Evolutionary conservation across 2,113 vertebrate genomes (phyloP).

Genomic region (Sitta europaea): DNA sequence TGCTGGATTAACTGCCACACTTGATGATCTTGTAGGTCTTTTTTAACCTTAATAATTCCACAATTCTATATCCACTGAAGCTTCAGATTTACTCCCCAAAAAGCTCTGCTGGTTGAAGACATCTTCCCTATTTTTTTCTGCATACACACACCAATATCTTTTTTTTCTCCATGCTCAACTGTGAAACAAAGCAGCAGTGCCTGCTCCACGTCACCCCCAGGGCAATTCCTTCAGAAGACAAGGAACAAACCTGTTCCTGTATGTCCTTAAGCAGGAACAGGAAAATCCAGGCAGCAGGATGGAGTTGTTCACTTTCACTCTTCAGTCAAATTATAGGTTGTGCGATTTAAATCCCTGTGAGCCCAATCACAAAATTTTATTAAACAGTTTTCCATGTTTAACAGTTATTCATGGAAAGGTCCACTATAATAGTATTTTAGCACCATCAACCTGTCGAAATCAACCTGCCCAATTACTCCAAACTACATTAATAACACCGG

Average conservation of each 20-base stretch:
- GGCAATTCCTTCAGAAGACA: not conserved
- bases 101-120: not conserved
- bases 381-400: slow-evolving; percentile 65
- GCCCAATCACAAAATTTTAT: slow-evolving; percentile 71
- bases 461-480: slow-evolving; percentile 80
- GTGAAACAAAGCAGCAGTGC: not conserved
- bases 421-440: slow-evolving; percentile 78
- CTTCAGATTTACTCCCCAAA: not conserved
- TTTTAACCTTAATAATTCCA: not conserved
- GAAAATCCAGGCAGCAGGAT: not conserved
- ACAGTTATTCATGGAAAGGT: slow-evolving; percentile 67
- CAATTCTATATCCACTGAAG: not conserved
- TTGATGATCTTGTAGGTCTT: not conserved
- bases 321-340: not conserved
- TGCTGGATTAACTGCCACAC: not conserved
- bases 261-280: not conserved
- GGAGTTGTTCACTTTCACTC: not conserved
- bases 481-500: slow-evolving; percentile 75
- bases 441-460: slow-evolving; percentile 79
- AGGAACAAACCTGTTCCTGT: not conserved
- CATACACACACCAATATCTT: not conserved
- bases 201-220: not conserved
- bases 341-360: slow-evolving; percentile 57
- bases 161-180: not conserved
- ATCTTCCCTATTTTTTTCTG: not conserved